These are phyloP conservation scores for Litoditis marina DNA, from an alignment of 2,888 invertebrate genomes.

Conservation along the genomic window DNA sequence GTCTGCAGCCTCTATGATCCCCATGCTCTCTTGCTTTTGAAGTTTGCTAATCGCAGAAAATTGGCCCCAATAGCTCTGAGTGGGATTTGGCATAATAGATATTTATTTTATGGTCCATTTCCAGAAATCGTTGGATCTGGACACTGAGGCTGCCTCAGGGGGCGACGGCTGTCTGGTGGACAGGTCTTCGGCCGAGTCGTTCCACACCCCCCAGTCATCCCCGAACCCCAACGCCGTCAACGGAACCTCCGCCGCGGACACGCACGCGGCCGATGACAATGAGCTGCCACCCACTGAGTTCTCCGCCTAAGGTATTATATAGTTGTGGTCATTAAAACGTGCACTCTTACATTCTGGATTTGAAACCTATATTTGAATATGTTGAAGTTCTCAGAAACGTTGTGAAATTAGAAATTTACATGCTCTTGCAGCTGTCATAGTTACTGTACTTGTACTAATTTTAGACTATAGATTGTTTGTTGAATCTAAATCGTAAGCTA, in stretches of 20 bases:
- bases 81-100: too few species aligned
- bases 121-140: background rate
- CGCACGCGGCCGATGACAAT: constrained; percentile 17
- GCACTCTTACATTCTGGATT: background rate
- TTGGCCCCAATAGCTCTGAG: background rate
- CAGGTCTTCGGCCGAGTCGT: background rate
- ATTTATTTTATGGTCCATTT: background rate
- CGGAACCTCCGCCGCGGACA: background rate
- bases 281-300: constrained; percentile 38
- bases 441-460: too few species aligned
- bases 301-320: constrained; percentile 5
- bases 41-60: too few species aligned
- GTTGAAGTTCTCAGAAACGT: too few species aligned
- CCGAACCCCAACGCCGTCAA: background rate
- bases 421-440: too few species aligned
- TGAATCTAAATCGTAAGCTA: too few species aligned
- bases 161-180: background rate
- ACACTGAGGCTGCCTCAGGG: background rate
- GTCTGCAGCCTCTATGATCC: too few species aligned
- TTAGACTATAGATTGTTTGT: too few species aligned
- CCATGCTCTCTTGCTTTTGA: too few species aligned
- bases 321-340: background rate
- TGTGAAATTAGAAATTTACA: too few species aligned
- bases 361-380: too few species aligned
- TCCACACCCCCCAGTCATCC: constrained; percentile 15